Evolutionary conservation across 1,140 invertebrate species (phyloP).

Genomic region (Pseudomyrmex dendroicus): DNA sequence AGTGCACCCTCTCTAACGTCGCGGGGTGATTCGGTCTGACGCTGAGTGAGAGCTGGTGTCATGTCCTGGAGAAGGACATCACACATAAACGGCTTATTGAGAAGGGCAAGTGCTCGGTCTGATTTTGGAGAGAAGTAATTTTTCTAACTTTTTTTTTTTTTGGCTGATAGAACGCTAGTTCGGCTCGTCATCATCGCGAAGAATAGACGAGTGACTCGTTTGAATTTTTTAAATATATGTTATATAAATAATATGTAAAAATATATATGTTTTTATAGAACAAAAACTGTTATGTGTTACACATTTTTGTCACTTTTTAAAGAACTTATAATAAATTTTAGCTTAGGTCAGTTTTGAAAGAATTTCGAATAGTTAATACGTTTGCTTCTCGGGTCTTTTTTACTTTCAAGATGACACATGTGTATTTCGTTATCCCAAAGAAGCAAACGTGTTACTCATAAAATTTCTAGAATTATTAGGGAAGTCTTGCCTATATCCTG

Average conservation of each 20-base stretch:
- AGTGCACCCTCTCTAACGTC: background rate
- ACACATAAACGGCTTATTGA: slow-evolving; percentile 22
- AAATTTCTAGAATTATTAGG: slow-evolving; percentile 6
- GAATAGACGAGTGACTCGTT: background rate
- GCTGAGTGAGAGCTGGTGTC: slow-evolving; percentile 27
- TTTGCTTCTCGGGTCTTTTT: no score
- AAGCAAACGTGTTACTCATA: background rate
- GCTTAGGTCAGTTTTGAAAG: no score
- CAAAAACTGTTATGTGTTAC: no score
- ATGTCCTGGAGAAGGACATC: background rate
- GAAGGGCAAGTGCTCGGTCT: slow-evolving; percentile 10
- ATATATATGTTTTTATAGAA: no score
- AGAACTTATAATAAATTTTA: no score
- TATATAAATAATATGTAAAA: no score
- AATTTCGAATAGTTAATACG: no score
- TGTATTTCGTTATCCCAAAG: no score
- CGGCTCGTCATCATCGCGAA: background rate
- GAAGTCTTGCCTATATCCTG: slow-evolving; percentile 54
- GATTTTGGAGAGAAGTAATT: slow-evolving; percentile 17
- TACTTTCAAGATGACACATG: no score
- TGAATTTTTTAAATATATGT: background rate
- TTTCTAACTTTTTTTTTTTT: slow-evolving; percentile 5
- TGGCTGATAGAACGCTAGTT: slow-evolving; percentile 2
- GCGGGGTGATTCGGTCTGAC: background rate
- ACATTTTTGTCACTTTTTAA: no score